Base-by-base conservation (phyloP, 2,113 vertebrate genomes). In the Acanthisitta chloris region DNA sequence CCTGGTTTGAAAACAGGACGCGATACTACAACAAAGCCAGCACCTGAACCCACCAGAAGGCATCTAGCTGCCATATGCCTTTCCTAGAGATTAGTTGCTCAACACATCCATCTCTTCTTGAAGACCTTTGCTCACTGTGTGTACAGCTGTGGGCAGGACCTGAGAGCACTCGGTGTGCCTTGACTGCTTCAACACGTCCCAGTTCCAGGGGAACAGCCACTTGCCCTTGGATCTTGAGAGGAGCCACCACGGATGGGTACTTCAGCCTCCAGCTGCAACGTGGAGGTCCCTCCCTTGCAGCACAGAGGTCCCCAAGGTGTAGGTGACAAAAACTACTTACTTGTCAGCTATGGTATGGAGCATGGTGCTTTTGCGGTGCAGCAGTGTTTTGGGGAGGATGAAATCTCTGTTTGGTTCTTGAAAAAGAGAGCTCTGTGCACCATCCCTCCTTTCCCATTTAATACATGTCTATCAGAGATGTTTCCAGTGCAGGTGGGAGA, bases 1-100 rank as follows among this genome's bases (percentile, higher is more conserved):
- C 40, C 46, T 48, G 29, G 36, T 81, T 82, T 79, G 69, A 87
- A 95, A 91, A 66, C 61, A 67, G 28, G 84, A 89, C 45, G 55
- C 23, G n/a, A 52, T 57, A 59, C 48, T 45, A 59, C 48, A 74
- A 89, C 34, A 55, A 88, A 93, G 69, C 25, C 36, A 62, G 70
- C 67, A 81, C 43, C 40, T 51, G 48, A 87, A 64, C 46, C 26
- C 48, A 89, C n/a, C 46, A 59, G 43, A 36, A 92, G 78, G 26
- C 43, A 81, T 19, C 12, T 9, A 87, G 46, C 20, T 84, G 45
- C 43, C n/a, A 14, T 23, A 28, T n/a, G 43, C 17, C n/a, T 28
- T 76, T 84, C 48, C 66, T 89, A 33, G 42, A 49, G 29, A 77
- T 48, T 10, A 81, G 52, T 1, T 87, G 81, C 61, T 71, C 70